Conservation (phyloP, 2,888 invertebrate genomes). For the Antheraea yamamai region DNA sequence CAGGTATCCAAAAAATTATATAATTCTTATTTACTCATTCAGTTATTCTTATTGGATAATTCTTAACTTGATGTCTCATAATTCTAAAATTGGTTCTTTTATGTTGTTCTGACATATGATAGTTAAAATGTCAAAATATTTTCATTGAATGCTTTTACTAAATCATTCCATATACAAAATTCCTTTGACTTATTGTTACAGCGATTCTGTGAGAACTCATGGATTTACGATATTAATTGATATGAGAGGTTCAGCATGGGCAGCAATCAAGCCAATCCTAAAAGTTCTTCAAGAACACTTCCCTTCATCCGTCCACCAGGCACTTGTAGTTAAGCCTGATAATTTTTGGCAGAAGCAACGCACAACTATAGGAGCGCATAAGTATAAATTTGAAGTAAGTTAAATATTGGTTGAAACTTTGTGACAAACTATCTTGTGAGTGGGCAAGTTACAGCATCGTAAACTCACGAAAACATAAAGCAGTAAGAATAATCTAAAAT, state of each 20-base stretch:
- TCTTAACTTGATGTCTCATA: no score
- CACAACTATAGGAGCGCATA: constrained; percentile 97
- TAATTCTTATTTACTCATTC: no score
- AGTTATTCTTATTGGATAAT: no score
- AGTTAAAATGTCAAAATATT: neutral
- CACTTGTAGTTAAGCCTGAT: constrained; percentile 98
- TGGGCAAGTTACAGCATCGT: no score
- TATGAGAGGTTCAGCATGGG: constrained; percentile 98
- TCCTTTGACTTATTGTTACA: constrained; percentile 69
- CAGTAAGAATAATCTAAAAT: no score
- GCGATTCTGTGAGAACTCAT: constrained; percentile 91
- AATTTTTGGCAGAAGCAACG: constrained; percentile 99
- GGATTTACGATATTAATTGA: constrained; percentile 98
- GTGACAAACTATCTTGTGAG: neutral
- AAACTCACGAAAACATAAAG: no score
- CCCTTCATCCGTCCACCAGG: constrained; percentile 95
- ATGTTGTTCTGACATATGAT: no score
- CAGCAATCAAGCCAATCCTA: constrained; percentile 97
- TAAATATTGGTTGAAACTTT: neutral
- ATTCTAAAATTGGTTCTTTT: no score
- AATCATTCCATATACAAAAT: neutral
- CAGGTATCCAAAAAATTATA: no score
- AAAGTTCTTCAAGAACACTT: constrained; percentile 98
- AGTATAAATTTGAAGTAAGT: constrained; percentile 98
- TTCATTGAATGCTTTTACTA: neutral